Evolutionary conservation across 2,888 invertebrate species (phyloP).

Genomic region (Hecatera dysodea): DNA sequence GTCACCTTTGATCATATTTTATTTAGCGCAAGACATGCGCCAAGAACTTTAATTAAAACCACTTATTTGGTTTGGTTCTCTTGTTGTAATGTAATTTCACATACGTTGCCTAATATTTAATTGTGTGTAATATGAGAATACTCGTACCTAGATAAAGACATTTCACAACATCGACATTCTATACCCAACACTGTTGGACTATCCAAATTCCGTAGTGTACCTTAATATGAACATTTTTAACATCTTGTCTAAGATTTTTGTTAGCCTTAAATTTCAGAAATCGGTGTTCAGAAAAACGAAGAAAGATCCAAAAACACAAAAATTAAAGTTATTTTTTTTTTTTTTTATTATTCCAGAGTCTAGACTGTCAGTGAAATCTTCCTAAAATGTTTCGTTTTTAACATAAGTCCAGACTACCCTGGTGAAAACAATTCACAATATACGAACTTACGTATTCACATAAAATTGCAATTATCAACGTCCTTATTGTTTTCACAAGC

Average conservation of each 20-base stretch:
- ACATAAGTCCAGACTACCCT: slow-evolving; percentile 19
- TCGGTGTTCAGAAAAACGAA: too few species aligned
- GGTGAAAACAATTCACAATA: slow-evolving; percentile 5
- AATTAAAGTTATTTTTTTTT: too few species aligned
- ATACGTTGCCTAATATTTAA: neutral
- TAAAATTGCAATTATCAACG: slow-evolving; percentile 50
- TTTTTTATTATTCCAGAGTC: neutral
- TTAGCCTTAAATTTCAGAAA: too few species aligned
- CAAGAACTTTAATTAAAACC: neutral
- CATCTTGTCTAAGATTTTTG: neutral
- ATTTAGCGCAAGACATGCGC: slow-evolving; percentile 1
- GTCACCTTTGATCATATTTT: neutral
- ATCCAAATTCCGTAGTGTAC: neutral
- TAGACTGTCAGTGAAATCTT: neutral
- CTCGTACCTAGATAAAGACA: too few species aligned
- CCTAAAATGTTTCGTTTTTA: neutral
- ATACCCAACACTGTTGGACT: neutral
- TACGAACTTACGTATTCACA: slow-evolving; percentile 32
- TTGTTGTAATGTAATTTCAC: neutral
- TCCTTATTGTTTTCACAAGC: slow-evolving; percentile 57
- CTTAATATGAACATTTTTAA: neutral
- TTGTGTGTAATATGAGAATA: neutral
- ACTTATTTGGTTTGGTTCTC: slow-evolving; percentile 8
- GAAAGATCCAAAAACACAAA: too few species aligned
- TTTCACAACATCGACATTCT: neutral